Evolutionary conservation across 2,888 invertebrate species (phyloP).

Genomic region (Sisyra nigra): DNA sequence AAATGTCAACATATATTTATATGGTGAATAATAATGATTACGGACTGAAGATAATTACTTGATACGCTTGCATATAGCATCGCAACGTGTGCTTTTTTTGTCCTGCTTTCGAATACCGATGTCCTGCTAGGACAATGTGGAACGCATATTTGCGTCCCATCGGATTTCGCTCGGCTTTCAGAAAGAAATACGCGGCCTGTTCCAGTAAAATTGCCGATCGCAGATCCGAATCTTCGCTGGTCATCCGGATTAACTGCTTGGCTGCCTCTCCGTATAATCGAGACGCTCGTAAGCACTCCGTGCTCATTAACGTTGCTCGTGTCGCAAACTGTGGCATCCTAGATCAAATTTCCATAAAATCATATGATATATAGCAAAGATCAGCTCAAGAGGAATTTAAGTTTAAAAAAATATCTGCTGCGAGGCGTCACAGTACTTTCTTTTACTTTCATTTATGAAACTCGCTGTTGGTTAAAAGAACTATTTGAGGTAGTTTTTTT

Average conservation of each 20-base stretch:
- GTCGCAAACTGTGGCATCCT: constrained; percentile 87
- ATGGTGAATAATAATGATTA: background rate
- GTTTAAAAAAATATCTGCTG: too few species aligned
- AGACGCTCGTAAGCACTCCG: constrained; percentile 68
- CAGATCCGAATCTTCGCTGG: constrained; percentile 93
- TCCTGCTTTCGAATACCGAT: constrained; percentile 84
- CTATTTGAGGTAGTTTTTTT: too few species aligned
- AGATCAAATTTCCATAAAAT: constrained; percentile 14
- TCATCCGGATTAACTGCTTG: constrained; percentile 85
- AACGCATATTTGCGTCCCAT: constrained; percentile 90
- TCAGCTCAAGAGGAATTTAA: too few species aligned
- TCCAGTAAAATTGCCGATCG: constrained; percentile 86
- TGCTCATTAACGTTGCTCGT: constrained; percentile 75
- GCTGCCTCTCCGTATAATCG: constrained; percentile 84
- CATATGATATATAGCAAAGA: background rate
- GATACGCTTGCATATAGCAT: constrained; percentile 83
- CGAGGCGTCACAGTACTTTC: too few species aligned
- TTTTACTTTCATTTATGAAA: too few species aligned
- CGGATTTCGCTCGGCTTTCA: constrained; percentile 43
- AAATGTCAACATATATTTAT: constrained; percentile 11
- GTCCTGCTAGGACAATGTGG: constrained; percentile 91
- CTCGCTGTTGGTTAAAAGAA: too few species aligned
- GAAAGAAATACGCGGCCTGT: constrained; percentile 87
- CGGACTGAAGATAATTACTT: constrained; percentile 32
- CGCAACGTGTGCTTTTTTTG: constrained; percentile 84